Base-by-base conservation (phyloP, 2,888 invertebrate genomes). In the Sisyra terminalis region DNA sequence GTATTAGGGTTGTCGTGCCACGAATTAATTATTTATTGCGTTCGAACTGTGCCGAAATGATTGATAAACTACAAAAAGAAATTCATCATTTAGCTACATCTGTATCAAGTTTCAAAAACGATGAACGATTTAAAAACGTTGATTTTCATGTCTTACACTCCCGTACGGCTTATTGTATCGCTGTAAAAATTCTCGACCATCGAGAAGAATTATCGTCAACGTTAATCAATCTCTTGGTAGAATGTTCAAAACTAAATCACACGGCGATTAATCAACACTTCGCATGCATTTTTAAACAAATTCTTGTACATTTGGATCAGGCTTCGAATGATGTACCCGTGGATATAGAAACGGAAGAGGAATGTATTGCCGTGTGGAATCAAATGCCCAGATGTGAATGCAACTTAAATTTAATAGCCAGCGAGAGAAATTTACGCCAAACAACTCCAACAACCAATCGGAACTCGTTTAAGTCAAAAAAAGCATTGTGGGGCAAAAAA, bases 21-120 rank as follows among this genome's bases (percentile, higher is more conserved):
- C 65, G 82, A 38, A 73, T 82, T 54, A 70, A 75, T 0, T 73
- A 75, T 37, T 71, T 73, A 0, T 55, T 71, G 8, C 65, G 67
- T 29, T 69, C 70, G 13, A 67, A 71, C 48, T 62, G 67, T 0
- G 70, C 71, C 46, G 64, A 71, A 0, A 71, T 71, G 1, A 69
- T 66, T 0, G 66, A 73, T 46, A 66, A 69, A 0, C 57, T 80
- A n/a, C 71, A 75, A 52, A 68, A 69, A 1, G 78, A 81, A 63
- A 68, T 77, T 1, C 76, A 75, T 57, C 76, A 78, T 55, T 60
- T 82, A 32, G 77, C 78, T 55, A 70, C 74, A 47, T 68, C 81
- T 3, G 74, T 80, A 36, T 67, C 64, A 42, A 76, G 77, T 31
- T 82, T 78, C 55, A 75, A 75, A 68, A 73, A 75, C 47, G 81